phyloP scores from a whole-genome alignment of 2,888 invertebrate genomes.

The Liopterus haemorrhoidalis region DNA sequence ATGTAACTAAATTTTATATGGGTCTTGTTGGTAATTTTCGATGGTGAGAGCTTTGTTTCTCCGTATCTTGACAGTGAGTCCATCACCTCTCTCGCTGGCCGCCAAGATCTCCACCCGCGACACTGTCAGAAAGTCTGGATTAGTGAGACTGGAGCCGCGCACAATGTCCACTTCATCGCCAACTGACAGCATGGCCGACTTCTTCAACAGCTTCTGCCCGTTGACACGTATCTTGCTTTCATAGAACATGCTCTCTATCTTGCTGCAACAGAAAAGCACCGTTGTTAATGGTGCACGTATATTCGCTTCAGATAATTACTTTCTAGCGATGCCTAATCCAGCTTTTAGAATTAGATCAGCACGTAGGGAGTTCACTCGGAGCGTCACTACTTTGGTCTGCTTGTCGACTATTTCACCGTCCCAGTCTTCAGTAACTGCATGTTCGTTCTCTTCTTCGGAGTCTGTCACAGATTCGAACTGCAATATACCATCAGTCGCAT shows the following conservation, averaged over 20 bases:
- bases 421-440: constrained; percentile 45
- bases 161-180: constrained; percentile 78
- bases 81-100: constrained; percentile 51
- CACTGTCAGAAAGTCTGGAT: constrained; percentile 63
- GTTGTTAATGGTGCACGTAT: too few species aligned
- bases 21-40: too few species aligned
- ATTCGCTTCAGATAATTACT: constrained; percentile 52
- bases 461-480: too few species aligned
- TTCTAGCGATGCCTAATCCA: constrained; percentile 64
- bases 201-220: constrained; percentile 69
- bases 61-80: constrained; percentile 55
- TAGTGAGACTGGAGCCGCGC: constrained; percentile 59
- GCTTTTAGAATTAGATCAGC: constrained; percentile 65
- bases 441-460: constrained; percentile 50
- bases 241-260: constrained; percentile 74
- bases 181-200: constrained; percentile 58
- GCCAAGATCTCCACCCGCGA: constrained; percentile 62
- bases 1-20: too few species aligned
- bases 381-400: constrained; percentile 60
- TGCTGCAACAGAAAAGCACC: too few species aligned
- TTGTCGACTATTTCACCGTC: constrained; percentile 48
- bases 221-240: constrained; percentile 75
- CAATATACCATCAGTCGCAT: too few species aligned
- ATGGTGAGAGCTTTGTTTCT: constrained; percentile 64
- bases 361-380: constrained; percentile 60